Evolutionary conservation across 2,113 vertebrate species (phyloP), one percentile per base, ranked within the genome.

Genomic region (Sphaerodactylus townsendi): DNA sequence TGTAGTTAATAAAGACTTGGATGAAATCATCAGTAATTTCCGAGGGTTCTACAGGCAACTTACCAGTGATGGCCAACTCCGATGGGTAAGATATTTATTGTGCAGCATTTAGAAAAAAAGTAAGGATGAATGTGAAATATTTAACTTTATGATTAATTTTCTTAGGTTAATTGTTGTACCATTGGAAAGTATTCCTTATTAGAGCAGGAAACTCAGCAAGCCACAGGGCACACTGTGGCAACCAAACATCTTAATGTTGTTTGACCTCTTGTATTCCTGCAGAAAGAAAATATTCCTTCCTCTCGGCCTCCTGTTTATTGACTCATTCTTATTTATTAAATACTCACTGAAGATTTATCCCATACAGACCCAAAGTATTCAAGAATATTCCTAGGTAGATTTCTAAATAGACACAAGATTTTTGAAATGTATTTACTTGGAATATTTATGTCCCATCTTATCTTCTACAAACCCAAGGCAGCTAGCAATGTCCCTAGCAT

Each of bases 31-130:
- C 28, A 85, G 82, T 13, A 93, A 96, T 87, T 98, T 98, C 79
- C 92, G 96, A 86, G 93, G 92, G 33, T 97, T 98, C 94, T 97
- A 96, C 85, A 95, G 96, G 82, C 92, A 95, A 41, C 93, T 98
- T 73, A 94, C 92, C 21, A 97, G 95, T 10, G 93, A 97, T 2
- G 88, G 96, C 3, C 96, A 98, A 33, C 95, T 98, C 93, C 93
- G 96, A 96, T 97, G 96, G 96, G 95, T 97, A 87, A 90, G 88
- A 17, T 76, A 75, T 72, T 72, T 76, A 75, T 72, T 72, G 46
- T 44, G 46, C 10, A 78, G 23, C 33, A 62, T 78, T 69, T 79
- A 33, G 11, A 78, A 64, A 69, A 64, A 72, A n/a, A 17, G n/a
- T 30, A 64, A 64, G 3, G 14, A 23, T 75, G 59, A 28, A 21